phyloP scores from a whole-genome alignment of 2,797 vertebrate genomes.

The Micropoecilia bifurca region DNA sequence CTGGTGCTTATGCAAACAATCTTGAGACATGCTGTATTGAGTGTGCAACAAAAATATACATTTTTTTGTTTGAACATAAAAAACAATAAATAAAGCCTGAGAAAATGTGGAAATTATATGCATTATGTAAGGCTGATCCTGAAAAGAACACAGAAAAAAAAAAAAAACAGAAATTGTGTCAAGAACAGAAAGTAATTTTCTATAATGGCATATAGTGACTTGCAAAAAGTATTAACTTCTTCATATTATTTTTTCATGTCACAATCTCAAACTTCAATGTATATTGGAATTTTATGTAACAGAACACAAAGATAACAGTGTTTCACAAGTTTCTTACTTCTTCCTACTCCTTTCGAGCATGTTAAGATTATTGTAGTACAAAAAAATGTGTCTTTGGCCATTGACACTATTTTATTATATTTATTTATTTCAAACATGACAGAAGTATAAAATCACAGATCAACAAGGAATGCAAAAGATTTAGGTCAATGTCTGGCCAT shows the following conservation, averaged over 20 bases:
- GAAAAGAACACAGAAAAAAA: neutral
- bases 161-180: neutral
- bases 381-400: too few species aligned
- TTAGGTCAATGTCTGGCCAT: too few species aligned
- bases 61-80: neutral
- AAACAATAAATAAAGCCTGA: neutral
- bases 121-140: neutral
- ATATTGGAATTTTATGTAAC: neutral
- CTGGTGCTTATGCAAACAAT: conserved; percentile 2
- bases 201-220: neutral
- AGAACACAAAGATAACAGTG: neutral
- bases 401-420: neutral
- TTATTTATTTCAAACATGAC: too few species aligned
- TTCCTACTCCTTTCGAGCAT: too few species aligned
- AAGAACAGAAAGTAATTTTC: neutral
- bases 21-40: neutral
- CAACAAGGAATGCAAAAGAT: too few species aligned
- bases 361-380: too few species aligned
- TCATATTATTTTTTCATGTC: neutral
- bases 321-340: too few species aligned
- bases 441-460: too few species aligned
- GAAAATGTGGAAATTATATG: neutral
- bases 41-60: neutral
- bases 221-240: neutral
- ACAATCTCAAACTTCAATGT: neutral